Evolutionary conservation across 1,140 invertebrate species (phyloP), one percentile per base, ranked within the genome.

Genomic region (Aphis craccivora): DNA sequence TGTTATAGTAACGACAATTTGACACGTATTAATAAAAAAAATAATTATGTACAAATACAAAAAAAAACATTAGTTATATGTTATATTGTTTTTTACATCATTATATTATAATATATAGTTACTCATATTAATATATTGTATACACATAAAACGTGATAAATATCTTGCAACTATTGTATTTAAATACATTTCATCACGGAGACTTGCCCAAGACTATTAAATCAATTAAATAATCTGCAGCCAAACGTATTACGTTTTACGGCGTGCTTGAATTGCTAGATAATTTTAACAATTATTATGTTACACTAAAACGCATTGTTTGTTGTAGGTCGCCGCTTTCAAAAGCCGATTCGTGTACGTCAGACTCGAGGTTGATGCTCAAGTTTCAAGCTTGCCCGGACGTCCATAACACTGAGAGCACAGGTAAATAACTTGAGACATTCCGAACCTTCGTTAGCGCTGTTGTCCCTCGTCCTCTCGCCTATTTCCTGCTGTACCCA

Each of bases 341-440:
- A 30, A 97, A 96, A 67, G 97, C 97, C 25, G 97, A 98, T 95
- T 97, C 97, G 93, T 98, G 98, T 95, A 98, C 97, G 1, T 97
- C 98, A 94, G 97, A 98, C 94, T 97, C 97, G 3, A 96, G 97
- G 90, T 95, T 98, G 30, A 96, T 99, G 84, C 96, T 99, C 94
- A 97, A 97, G 95, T 99, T 98, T 95, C 98, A 99, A 96, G 98
- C 98, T 35, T 99, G 98, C 95, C 97, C 98, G 1, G 98, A 99
- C 95, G 93, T 94, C 48, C 93, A 48, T 20, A 94, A 90, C 92
- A 94, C 93, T 20, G 97, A 97, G 95, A 97, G 96, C 94, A 96
- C 96, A 88, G 96, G 97, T 97, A 95, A 95, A 90, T 60, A 88
- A 87, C n/a, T 35, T 11, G 14, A 60, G 45, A 60, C 88, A 90